Evolutionary conservation across 2,113 vertebrate genomes (phyloP), one percentile per base, ranked within the genome.

Genomic region (Elgaria multicarinata): DNA sequence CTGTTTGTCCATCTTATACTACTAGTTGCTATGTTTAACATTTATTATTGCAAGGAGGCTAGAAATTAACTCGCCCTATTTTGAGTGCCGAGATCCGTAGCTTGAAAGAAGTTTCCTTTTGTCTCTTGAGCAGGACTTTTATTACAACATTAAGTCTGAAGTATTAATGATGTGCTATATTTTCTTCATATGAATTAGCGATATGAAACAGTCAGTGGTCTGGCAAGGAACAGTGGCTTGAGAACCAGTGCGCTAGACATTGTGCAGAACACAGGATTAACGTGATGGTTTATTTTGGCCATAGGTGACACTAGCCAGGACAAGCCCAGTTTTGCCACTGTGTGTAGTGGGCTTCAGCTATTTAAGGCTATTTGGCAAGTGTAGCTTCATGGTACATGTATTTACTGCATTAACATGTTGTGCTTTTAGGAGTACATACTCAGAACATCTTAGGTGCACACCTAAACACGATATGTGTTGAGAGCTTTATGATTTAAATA

Each of bases 1-100:
- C 20, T n/a, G n/a, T 46, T 71, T 46, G 42, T 44, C 80, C 74
- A 31, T 58, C 31, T 84, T 55, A 77, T 24, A 55, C 10, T 1
- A 85, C 7, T 66, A 76, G 58, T 42, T 64, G 83, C 88, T 84
- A 78, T 84, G 67, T 55, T 85, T 78, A 89, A 16, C 24, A 75
- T 67, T 50, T 75, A 36, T 76, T 76, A 53, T 66, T 89, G 81
- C 58, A 33, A 76, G 42, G 14, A 76, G 44, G 72, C 39, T 50
- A 83, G 87, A 89, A 75, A 83, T 83, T 83, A 46, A n/a, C 55
- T 66, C 55, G 50, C 4, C 0, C 42, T 83, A 28, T 44, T 46
- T 50, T 36, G 55, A 76, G 20, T 55, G 55, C 42, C 66, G 87
- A 64, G 13, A 26, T 42, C 55, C n/a, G 31, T 4, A 74, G 74